Evolutionary conservation across 2,113 vertebrate genomes (phyloP).

Genomic region (Upupa epops): DNA sequence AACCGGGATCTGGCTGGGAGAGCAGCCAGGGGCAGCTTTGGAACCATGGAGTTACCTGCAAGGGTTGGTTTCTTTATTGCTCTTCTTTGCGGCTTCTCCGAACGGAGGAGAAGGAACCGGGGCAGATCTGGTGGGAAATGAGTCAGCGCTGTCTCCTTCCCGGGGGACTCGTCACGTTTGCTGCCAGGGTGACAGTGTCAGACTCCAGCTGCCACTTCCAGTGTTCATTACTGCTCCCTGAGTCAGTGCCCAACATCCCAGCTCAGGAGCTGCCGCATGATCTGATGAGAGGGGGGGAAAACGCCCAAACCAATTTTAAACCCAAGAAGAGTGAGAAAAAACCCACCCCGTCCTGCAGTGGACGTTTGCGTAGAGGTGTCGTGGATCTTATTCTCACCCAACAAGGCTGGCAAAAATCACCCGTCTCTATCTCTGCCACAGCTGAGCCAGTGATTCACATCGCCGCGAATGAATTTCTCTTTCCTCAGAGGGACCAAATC

Average conservation of each 20-base stretch:
- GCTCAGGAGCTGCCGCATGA: neutral
- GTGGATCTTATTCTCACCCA: neutral
- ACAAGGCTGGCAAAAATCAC: neutral
- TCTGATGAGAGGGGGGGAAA: neutral
- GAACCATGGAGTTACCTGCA: neutral
- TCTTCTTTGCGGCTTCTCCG: neutral
- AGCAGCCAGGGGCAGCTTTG: neutral
- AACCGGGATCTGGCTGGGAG: neutral
- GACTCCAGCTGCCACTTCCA: constrained; percentile 19
- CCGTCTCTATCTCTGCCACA: neutral
- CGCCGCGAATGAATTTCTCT: neutral
- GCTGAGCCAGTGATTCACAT: neutral
- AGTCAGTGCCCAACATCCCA: neutral
- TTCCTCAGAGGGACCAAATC: neutral
- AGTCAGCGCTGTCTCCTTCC: neutral
- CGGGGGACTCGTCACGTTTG: fast-evolving
- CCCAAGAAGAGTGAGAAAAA: neutral
- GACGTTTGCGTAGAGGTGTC: neutral
- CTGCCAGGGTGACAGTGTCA: constrained; percentile 20
- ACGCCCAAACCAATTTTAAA: neutral
- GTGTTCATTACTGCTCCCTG: neutral
- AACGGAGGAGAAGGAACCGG: neutral
- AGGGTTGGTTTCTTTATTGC: neutral
- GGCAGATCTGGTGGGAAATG: neutral
- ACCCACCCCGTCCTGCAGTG: no score